A percentile compares a stretch with the other conserved stretches of the same genome.
phyloP scores from a whole-genome alignment of 2,888 invertebrate genomes.

The Halictus quadricinctus region DNA sequence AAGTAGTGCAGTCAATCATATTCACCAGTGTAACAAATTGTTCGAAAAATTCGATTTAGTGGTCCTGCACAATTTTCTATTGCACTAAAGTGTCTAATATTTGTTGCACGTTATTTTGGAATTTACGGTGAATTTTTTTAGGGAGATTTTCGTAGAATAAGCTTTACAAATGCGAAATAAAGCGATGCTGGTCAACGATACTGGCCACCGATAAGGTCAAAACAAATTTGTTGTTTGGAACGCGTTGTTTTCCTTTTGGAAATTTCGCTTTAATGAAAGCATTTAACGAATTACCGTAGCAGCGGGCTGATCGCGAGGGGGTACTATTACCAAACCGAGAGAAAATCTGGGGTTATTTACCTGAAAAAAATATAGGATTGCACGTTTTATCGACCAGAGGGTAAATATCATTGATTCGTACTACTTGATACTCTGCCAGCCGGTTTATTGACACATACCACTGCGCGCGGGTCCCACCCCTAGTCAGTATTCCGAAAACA shows the following conservation, averaged over 20 bases:
- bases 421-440: slow-evolving; percentile 56
- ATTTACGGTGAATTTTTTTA: not conserved
- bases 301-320: not conserved
- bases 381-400: slow-evolving; percentile 31
- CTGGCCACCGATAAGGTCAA: not conserved
- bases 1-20: too few species aligned
- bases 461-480: slow-evolving; percentile 4
- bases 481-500: slow-evolving; percentile 33
- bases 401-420: slow-evolving; percentile 52
- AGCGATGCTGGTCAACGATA: not conserved
- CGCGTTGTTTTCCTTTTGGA: not conserved
- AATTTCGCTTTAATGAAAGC: not conserved
- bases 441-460: slow-evolving; percentile 51
- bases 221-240: not conserved
- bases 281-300: not conserved
- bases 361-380: slow-evolving; percentile 12
- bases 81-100: too few species aligned
- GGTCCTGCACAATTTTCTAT: too few species aligned
- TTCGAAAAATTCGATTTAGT: not conserved
- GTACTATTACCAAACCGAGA: slow-evolving; percentile 19
- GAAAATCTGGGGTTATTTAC: slow-evolving; percentile 7
- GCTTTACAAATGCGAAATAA: not conserved
- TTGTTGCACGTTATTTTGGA: not conserved
- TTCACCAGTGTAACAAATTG: too few species aligned
- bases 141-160: not conserved